These are phyloP conservation scores for Vollenhovia emeryi DNA, from an alignment of 1,140 invertebrate genomes.

Conservation along the genomic window DNA sequence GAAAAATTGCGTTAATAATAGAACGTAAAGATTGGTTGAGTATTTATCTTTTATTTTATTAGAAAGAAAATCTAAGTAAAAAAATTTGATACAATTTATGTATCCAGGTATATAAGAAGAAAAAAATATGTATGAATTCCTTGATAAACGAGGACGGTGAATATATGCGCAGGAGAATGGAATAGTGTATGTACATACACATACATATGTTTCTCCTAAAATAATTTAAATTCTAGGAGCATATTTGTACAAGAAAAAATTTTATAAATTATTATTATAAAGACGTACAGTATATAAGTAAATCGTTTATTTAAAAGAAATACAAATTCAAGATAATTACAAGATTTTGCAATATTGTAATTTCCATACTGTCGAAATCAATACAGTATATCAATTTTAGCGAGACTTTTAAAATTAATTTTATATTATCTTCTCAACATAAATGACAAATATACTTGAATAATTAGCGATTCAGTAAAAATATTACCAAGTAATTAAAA, in stretches of 20 bases:
- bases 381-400: background rate
- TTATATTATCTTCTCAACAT: background rate
- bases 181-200: slow-evolving; percentile 3
- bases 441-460: background rate
- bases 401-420: background rate
- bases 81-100: background rate
- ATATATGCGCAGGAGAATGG: slow-evolving; percentile 12
- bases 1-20: background rate
- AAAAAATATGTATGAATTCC: background rate
- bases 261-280: background rate
- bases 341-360: background rate
- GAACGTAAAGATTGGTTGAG: background rate
- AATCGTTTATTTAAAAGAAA: background rate
- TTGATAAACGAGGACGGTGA: slow-evolving; percentile 26
- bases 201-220: slow-evolving; percentile 7
- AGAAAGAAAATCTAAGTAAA: background rate
- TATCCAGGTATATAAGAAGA: background rate
- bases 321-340: background rate
- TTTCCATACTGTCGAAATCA: background rate
- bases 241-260: slow-evolving; percentile 7
- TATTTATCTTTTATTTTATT: background rate
- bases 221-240: background rate
- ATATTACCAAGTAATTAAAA: background rate
- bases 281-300: background rate
- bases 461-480: background rate